These are phyloP conservation scores for Bettongia penicillata DNA, from an alignment of 2,113 vertebrate species.

Conservation along the genomic window DNA sequence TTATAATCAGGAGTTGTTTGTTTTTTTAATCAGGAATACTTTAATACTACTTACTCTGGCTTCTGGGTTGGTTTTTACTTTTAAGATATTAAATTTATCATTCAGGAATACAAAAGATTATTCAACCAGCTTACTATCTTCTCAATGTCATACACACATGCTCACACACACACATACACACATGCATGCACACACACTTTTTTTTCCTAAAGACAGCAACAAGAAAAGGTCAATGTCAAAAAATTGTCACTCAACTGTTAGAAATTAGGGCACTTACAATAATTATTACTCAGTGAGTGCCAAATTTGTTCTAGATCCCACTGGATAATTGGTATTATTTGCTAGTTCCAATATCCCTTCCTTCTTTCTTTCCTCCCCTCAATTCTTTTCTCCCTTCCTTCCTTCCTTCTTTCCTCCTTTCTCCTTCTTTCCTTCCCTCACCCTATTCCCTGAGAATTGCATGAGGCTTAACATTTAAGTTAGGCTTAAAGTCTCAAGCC, in stretches of 20 bases:
- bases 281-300: neutral
- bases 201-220: neutral
- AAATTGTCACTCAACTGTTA: neutral
- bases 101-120: neutral
- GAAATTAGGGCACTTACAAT: constrained; percentile 13
- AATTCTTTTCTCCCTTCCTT: neutral
- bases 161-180: neutral
- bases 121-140: constrained; percentile 14
- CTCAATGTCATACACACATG: neutral
- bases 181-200: neutral
- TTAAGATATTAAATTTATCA: constrained; percentile 43
- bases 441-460: neutral
- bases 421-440: neutral
- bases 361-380: neutral
- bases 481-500: neutral
- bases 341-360: neutral
- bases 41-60: neutral
- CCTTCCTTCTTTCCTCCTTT: neutral
- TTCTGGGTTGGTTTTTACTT: neutral
- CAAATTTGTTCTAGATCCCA: neutral
- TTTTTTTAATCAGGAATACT: neutral
- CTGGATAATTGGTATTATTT: constrained; percentile 30
- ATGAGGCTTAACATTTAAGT: neutral
- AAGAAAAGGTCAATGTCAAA: neutral
- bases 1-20: neutral